Conservation (phyloP, 2,113 vertebrate species). For the Sigmodon hispidus region DNA sequence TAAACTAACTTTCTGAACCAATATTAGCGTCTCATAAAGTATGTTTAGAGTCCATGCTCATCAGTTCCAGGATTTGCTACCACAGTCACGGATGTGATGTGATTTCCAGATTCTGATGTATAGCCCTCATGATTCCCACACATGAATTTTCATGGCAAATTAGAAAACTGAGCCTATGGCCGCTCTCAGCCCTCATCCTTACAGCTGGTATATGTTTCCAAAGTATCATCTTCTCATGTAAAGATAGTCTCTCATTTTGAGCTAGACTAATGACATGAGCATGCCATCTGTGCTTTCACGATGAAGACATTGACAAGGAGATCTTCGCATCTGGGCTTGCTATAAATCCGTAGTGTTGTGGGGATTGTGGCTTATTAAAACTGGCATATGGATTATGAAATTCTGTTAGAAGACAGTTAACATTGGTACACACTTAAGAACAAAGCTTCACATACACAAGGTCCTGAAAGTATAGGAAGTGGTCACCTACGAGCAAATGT, state of each 20-base stretch:
- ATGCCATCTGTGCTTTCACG: not conserved
- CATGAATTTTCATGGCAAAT: not conserved
- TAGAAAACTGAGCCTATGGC: not conserved
- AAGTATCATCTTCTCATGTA: not conserved
- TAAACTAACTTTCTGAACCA: not conserved
- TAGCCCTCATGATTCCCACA: fast-evolving
- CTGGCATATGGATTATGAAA: not conserved
- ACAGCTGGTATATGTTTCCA: not conserved
- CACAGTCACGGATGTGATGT: not conserved
- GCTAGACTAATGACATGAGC: not conserved
- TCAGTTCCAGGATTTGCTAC: not conserved
- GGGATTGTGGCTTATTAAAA: not conserved
- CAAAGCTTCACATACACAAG: not conserved
- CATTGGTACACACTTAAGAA: not conserved
- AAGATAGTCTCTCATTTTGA: not conserved
- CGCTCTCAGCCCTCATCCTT: not conserved
- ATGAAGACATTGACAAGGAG: not conserved
- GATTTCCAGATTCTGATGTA: not conserved
- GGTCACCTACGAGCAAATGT: not conserved
- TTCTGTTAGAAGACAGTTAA: not conserved
- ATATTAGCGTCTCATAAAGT: not conserved
- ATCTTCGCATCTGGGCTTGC: not conserved
- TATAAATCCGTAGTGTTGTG: not conserved
- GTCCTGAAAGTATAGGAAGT: not conserved
- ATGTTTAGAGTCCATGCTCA: not conserved